Evolutionary conservation across 2,113 vertebrate genomes (phyloP), one percentile per base, ranked within the genome.

Genomic region (Syngnathus floridae): DNA sequence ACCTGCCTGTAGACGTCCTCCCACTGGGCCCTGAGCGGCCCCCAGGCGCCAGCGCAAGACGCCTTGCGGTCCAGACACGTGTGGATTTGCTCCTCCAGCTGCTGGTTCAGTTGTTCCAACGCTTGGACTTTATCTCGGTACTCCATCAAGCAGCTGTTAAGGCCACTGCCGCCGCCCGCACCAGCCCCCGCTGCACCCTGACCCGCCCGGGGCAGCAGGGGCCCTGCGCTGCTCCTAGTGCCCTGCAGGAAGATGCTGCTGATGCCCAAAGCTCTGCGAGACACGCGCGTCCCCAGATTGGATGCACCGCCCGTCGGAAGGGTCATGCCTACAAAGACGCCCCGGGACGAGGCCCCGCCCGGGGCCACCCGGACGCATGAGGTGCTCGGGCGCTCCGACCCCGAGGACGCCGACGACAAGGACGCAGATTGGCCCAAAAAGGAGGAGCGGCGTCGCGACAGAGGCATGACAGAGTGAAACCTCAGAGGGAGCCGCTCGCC

Each of bases 191-290:
- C 84, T 0, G 76, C 54, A 0, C 89, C 78, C 7, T 13, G 69
- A 0, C 71, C 78, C 1, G 80, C 77, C 0, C 87, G 83, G 40
- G 90, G 71, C 1, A 92, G 65, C 0, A 91, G 87, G 0, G 92
- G 82, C 0, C 83, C 72, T 0, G 90, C 79, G 49, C 90, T 93
- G 87, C 93, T 95, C 79, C 93, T 87, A 57, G 96, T 85, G 0
- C 94, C 93, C 77, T 96, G 95, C 45, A 98, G 84, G 86, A 97
- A 97, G 69, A 98, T 91, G 13, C 93, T 97, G 90, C 94, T 98
- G 84, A 98, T 94, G 66, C 95, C 93, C 80, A 98, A 87, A 45
- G 94, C 95, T 17, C 95, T 87, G 65, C 94, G 93, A 67, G 94
- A 96, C 74, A 98, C 92, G 0, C 92, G 91, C 1, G 94, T 90